Percentiles rank a stretch among this genome's conserved stretches.
Conservation (phyloP, 1,140 invertebrate genomes). For the Cotesia typhae region DNA sequence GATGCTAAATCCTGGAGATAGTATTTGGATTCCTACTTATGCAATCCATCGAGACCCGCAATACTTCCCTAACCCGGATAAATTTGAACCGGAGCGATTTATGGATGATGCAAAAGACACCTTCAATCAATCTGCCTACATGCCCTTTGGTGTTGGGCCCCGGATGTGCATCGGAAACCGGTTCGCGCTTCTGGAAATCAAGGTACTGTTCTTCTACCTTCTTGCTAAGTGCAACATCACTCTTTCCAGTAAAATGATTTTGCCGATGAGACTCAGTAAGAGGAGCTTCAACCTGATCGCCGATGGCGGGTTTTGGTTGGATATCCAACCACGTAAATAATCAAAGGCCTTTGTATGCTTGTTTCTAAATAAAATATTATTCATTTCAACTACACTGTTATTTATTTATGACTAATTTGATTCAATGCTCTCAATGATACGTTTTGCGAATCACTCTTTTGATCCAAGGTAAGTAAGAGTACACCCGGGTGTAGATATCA, state of each 20-base stretch:
- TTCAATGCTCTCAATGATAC: too few species aligned
- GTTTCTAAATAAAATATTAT: neutral
- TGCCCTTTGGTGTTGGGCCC: constrained; percentile 51
- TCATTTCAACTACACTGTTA: neutral
- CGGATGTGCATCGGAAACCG: constrained; percentile 27
- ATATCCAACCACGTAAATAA: neutral
- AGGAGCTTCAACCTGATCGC: neutral
- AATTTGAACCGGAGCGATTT: constrained; percentile 69
- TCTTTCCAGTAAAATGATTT: constrained; percentile 8
- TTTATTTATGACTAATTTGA: too few species aligned
- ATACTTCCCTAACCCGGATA: constrained; percentile 68
- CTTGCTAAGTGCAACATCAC: neutral
- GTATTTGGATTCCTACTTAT: constrained; percentile 52
- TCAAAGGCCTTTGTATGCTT: neutral
- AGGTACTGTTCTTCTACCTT: neutral
- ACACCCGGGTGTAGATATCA: constrained; percentile 16
- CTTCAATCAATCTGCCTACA: constrained; percentile 41
- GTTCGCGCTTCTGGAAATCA: constrained; percentile 8
- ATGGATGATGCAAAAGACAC: constrained; percentile 52
- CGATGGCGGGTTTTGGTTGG: constrained; percentile 20
- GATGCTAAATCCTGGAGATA: constrained; percentile 27
- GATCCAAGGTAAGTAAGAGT: constrained; percentile 15
- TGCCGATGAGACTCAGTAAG: constrained; percentile 1
- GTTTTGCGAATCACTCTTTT: too few species aligned
- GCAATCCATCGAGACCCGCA: constrained; percentile 65